phyloP scores from a whole-genome alignment of 2,113 vertebrate species.

The Pelecanoides urinatrix region DNA sequence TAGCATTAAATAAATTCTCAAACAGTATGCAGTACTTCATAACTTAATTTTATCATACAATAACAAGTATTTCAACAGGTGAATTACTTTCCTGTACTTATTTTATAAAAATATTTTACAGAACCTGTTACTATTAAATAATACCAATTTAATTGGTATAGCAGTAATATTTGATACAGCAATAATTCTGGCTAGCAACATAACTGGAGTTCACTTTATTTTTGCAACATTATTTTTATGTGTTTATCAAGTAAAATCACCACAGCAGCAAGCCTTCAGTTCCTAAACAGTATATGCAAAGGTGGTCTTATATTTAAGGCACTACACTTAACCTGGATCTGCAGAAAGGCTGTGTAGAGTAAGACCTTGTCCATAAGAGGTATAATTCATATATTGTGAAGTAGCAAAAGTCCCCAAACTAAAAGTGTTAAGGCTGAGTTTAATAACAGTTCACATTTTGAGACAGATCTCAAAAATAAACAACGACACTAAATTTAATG shows the following conservation, averaged over 20 bases:
- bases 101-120: not conserved
- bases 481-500: not conserved
- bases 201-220: not conserved
- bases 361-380: not conserved
- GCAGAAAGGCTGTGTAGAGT: not conserved
- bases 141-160: not conserved
- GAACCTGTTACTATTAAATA: not conserved
- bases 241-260: not conserved
- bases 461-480: not conserved
- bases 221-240: not conserved
- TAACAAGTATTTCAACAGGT: not conserved
- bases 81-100: not conserved
- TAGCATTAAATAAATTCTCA: not conserved
- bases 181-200: not conserved
- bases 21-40: not conserved
- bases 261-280: not conserved
- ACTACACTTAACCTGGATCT: not conserved
- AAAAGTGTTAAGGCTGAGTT: not conserved
- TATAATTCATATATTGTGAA: not conserved
- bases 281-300: not conserved
- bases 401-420: not conserved
- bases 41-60: not conserved
- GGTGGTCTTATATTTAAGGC: not conserved
- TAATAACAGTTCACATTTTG: not conserved
- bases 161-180: not conserved